phyloP scores from a whole-genome alignment of 2,113 vertebrate genomes.

The Silurus asotus region DNA sequence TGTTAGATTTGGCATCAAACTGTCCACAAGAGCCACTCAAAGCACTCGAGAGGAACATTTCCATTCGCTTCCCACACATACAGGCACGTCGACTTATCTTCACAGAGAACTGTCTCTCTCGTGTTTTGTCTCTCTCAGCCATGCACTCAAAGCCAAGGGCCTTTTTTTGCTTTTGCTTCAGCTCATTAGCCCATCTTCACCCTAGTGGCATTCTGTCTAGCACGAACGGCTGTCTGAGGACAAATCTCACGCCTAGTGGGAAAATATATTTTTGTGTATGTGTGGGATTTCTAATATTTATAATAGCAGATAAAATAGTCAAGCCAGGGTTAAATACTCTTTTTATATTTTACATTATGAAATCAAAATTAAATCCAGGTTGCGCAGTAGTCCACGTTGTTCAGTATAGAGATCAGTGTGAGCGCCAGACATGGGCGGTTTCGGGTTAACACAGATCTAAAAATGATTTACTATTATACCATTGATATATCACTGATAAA shows the following conservation, averaged over 20 bases:
- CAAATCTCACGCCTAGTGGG: conserved; percentile 30
- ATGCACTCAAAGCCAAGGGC: conserved; percentile 8
- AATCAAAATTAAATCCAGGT: too few species aligned
- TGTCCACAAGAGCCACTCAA: conserved; percentile 43
- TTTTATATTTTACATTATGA: conserved; percentile 30
- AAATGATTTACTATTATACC: background rate
- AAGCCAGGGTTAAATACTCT: conserved; percentile 11
- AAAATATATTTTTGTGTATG: conserved; percentile 3
- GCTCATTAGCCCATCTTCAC: conserved; percentile 49
- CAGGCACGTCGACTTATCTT: conserved; percentile 33
- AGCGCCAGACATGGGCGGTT: background rate
- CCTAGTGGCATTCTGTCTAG: conserved; percentile 29
- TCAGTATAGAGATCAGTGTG: background rate
- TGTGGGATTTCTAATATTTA: background rate
- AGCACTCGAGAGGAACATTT: conserved; percentile 38
- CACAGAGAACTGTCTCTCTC: conserved; percentile 24
- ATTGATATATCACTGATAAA: background rate
- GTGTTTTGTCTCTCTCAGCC: conserved; percentile 14
- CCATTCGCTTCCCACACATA: conserved; percentile 22
- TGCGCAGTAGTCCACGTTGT: background rate
- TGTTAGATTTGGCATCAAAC: conserved; percentile 49
- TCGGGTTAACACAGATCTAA: background rate
- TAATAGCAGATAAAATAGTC: conserved; percentile 27
- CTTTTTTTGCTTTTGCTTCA: background rate
- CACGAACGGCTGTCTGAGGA: conserved; percentile 36